These are phyloP conservation scores for Hyla sarda DNA, from an alignment of 2,113 vertebrate genomes.

Conservation along the genomic window DNA sequence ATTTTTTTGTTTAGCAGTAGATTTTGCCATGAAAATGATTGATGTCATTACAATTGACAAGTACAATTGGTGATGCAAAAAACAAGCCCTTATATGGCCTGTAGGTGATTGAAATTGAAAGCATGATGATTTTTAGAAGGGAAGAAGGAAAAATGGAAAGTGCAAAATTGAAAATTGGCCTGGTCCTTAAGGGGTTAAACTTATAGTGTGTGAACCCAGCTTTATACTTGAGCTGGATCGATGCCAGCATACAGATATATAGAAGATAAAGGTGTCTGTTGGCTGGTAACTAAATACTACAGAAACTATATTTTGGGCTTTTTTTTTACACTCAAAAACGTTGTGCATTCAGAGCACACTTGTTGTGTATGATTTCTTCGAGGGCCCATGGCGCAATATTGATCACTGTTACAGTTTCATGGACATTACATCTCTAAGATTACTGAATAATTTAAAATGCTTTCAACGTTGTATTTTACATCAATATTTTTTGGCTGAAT, in stretches of 20 bases:
- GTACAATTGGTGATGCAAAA: too few relatives aligned
- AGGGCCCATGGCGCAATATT: background rate
- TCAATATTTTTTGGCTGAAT: background rate
- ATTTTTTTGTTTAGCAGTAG: too few relatives aligned
- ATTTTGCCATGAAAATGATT: too few relatives aligned
- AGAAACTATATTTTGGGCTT: background rate
- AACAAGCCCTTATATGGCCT: too few relatives aligned
- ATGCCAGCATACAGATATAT: background rate
- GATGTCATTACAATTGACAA: too few relatives aligned
- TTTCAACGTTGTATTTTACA: conserved; percentile 1
- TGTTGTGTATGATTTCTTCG: background rate
- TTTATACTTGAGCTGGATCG: too few relatives aligned
- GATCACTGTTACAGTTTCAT: background rate
- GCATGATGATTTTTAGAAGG: too few relatives aligned
- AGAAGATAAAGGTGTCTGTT: background rate
- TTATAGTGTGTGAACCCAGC: too few relatives aligned
- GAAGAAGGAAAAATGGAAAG: too few relatives aligned
- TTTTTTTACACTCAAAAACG: background rate
- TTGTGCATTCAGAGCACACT: background rate
- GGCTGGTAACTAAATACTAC: background rate
- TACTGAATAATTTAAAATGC: conserved; percentile 4
- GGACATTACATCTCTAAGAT: conserved; percentile 1
- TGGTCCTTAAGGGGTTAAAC: too few relatives aligned
- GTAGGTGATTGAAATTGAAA: too few relatives aligned
- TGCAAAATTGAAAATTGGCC: too few relatives aligned